These are phyloP conservation scores for Aradus depressus DNA, from an alignment of 2,888 invertebrate species.

Conservation along the genomic window DNA sequence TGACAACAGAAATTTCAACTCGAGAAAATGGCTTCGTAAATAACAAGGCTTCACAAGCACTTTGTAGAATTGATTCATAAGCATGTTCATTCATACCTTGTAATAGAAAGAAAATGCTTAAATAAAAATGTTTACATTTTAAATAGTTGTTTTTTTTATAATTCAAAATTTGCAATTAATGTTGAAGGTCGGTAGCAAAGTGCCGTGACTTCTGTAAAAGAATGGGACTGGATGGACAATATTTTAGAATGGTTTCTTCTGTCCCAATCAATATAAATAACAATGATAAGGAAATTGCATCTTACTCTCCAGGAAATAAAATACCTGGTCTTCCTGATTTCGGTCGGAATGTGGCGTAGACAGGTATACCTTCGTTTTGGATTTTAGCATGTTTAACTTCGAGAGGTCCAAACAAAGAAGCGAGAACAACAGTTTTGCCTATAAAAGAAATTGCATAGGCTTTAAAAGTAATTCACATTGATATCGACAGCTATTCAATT, in stretches of 20 bases:
- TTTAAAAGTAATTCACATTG: slow-evolving; percentile 11
- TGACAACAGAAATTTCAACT: slow-evolving; percentile 60
- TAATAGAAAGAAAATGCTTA: slow-evolving; percentile 26
- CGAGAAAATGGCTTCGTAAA: slow-evolving; percentile 64
- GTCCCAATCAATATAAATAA: too few species aligned
- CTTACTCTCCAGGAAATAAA: background rate
- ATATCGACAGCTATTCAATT: background rate
- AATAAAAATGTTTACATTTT: background rate
- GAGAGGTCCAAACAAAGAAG: slow-evolving; percentile 70
- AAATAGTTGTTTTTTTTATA: background rate
- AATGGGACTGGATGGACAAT: too few species aligned
- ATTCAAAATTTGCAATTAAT: too few species aligned
- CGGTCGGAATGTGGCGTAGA: slow-evolving; percentile 5
- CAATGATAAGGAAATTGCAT: too few species aligned
- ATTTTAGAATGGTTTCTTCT: too few species aligned
- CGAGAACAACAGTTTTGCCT: slow-evolving; percentile 68
- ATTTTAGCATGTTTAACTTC: slow-evolving; percentile 67
- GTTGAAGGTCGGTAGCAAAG: too few species aligned
- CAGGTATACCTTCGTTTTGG: slow-evolving; percentile 50
- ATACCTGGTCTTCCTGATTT: slow-evolving; percentile 6
- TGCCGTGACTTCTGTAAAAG: background rate
- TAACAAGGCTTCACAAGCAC: slow-evolving; percentile 64
- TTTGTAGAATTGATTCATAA: slow-evolving; percentile 60
- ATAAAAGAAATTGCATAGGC: slow-evolving; percentile 32
- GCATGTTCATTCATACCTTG: slow-evolving; percentile 56